Evolutionary conservation across 1,140 invertebrate genomes (phyloP), one percentile per base, ranked within the genome.

Genomic region (Drosophila ogumai): DNA sequence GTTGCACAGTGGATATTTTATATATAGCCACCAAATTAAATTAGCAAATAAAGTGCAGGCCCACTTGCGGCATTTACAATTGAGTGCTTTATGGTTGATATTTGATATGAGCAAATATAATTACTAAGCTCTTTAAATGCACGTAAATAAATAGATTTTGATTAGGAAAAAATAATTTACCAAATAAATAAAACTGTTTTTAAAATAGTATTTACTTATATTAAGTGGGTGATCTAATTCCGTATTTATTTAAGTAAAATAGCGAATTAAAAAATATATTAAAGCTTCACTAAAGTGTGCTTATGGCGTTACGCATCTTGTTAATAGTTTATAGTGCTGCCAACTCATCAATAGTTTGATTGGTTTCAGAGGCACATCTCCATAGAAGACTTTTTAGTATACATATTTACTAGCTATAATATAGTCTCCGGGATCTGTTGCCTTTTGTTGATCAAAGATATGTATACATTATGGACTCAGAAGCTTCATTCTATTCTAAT

Each of bases 1-100:
- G 28, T 13, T 25, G 56, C 72, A 87, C 71, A 76, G 71, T 87
- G 75, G 8, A 28, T 32, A 41, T 22, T 47, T 3, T 6, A 6
- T n/a, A 43, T 8, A 2, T 31, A 4, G 25, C 12, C 8, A 34
- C 22, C 15, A 36, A 63, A 31, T n/a, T 3, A 34, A 63, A 61
- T 63, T 52, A 54, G 12, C 9, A 40, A 58, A 49, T 71, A 15
- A 60, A 60, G n/a, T 36, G 13, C 15, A 32, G 17, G 49, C 28
- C 32, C 1, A 10, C 13, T 22, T n/a, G 17, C 17, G n/a, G 59
- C 8, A 13, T 22, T 54, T 7, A 15, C 17, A 54, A 36, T 54
- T 34, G 50, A 54, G 50, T 54, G 49, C n/a, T 34, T 36, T 22
- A 9, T 38, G 19, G 13, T n/a, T 54, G 0, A 2, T 9, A 36